Percentiles rank a stretch among this genome's conserved stretches.
These are phyloP conservation scores for Mesoclemmys tuberculata DNA, from an alignment of 2,113 vertebrate genomes.

Conservation along the genomic window DNA sequence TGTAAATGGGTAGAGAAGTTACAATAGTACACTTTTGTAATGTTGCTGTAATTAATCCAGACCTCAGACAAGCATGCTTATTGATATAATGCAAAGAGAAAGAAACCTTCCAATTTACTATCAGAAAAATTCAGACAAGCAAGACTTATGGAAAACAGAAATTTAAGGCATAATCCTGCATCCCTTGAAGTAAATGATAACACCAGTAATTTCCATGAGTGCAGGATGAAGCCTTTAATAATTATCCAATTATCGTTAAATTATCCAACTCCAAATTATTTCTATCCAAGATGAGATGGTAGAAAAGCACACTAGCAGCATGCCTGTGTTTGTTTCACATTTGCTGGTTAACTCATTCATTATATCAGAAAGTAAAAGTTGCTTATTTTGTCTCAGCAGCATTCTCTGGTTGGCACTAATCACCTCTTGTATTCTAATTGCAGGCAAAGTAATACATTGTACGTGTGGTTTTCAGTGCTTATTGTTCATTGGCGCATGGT, in stretches of 20 bases:
- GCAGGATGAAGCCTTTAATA: neutral
- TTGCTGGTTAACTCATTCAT: neutral
- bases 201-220: neutral
- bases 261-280: neutral
- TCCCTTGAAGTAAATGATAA: neutral
- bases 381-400: neutral
- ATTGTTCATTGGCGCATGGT: neutral
- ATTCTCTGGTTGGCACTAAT: neutral
- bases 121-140: neutral
- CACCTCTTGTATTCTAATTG: neutral
- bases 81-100: neutral
- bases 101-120: neutral
- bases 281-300: neutral
- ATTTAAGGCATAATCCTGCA: neutral
- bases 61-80: slow-evolving; percentile 61
- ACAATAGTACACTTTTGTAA: neutral
- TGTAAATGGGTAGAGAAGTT: slow-evolving; percentile 40
- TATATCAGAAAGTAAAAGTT: neutral
- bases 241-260: neutral
- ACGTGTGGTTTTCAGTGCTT: neutral
- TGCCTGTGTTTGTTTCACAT: neutral
- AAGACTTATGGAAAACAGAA: neutral
- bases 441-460: neutral
- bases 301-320: neutral
- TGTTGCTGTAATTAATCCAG: slow-evolving; percentile 3